Percentiles rank a stretch among this genome's conserved stretches.
Conservation (phyloP, 2,797 vertebrate species). For the Acanthopagrus latus region DNA sequence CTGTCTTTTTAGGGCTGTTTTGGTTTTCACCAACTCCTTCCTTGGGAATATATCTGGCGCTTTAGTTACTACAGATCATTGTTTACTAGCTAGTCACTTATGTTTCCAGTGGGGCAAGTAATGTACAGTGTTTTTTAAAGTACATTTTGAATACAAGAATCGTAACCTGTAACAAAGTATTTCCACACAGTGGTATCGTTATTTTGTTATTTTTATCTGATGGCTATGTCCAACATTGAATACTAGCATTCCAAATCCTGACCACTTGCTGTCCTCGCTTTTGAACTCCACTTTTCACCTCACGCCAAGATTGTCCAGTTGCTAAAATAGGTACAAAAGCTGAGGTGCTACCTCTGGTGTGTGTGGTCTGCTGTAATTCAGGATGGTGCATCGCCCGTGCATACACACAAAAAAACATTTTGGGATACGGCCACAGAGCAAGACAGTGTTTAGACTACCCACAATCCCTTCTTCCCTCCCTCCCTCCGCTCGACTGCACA, state of each 20-base stretch:
- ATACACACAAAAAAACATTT: constrained; percentile 64
- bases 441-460: constrained; percentile 79
- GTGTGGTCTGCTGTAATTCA: constrained; percentile 74
- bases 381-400: constrained; percentile 46
- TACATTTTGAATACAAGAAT: too few species aligned
- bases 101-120: neutral
- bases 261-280: constrained; percentile 24
- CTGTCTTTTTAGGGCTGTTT: neutral
- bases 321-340: constrained; percentile 62
- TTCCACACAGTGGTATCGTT: too few species aligned
- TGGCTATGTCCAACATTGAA: neutral
- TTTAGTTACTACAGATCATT: neutral
- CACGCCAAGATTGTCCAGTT: constrained; percentile 39
- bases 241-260: constrained; percentile 4
- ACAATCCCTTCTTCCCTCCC: constrained; percentile 56
- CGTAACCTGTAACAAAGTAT: too few species aligned
- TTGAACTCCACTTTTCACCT: constrained; percentile 60
- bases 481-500: constrained; percentile 25
- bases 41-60: neutral
- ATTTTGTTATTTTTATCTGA: too few species aligned
- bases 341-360: constrained; percentile 64
- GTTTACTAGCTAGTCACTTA: neutral
- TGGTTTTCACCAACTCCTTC: neutral
- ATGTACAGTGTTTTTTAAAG: neutral
- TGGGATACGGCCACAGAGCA: constrained; percentile 74